Conservation (phyloP, 2,113 vertebrate species). For the Spizaetus ornatus region DNA sequence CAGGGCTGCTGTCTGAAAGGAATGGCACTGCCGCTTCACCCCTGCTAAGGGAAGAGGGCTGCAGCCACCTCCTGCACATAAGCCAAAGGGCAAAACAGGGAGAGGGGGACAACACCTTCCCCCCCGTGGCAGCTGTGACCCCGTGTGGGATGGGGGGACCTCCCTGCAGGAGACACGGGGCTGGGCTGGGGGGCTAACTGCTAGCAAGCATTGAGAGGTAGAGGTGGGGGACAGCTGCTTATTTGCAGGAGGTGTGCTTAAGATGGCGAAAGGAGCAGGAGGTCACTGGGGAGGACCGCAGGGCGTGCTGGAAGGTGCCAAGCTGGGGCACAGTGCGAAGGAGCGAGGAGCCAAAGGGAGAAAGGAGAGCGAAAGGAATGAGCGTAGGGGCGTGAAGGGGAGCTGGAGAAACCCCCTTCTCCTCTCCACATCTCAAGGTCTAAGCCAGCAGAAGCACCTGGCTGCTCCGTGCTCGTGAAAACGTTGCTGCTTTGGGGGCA, state of each 20-base stretch:
- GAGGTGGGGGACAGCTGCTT: neutral
- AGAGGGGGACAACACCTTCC: too few relatives aligned
- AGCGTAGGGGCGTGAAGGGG: fast-evolving
- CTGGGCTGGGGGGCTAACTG: neutral
- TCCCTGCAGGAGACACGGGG: neutral
- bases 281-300: neutral
- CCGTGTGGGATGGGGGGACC: fast-evolving
- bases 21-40: neutral
- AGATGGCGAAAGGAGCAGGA: neutral
- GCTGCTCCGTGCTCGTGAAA: neutral
- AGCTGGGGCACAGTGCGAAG: neutral
- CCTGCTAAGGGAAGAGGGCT: neutral
- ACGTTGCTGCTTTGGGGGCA: neutral
- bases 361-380: neutral
- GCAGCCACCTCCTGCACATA: neutral
- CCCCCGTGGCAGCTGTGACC: neutral
- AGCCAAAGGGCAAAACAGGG: neutral
- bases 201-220: neutral
- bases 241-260: neutral
- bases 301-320: neutral
- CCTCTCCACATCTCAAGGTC: neutral
- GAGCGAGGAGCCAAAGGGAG: neutral
- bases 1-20: neutral
- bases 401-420: neutral
- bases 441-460: neutral